These are phyloP conservation scores for Chamaea fasciata DNA, from an alignment of 2,113 vertebrate species.

Conservation along the genomic window DNA sequence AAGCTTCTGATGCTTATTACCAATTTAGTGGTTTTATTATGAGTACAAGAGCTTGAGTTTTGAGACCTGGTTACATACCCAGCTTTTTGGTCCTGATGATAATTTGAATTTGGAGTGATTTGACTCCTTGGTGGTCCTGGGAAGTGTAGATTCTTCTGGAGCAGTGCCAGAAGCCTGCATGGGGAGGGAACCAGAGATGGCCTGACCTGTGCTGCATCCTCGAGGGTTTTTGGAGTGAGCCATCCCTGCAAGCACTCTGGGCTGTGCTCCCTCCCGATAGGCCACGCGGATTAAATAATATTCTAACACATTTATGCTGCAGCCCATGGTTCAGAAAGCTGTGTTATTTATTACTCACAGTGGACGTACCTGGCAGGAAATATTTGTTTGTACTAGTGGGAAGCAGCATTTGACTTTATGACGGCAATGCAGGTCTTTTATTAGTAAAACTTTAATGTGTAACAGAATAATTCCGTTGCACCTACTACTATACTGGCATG, in stretches of 20 bases:
- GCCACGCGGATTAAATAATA: neutral
- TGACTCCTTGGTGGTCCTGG: neutral
- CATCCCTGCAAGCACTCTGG: rapidly evolving
- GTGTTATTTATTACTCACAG: neutral
- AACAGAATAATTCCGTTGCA: slow-evolving; percentile 39
- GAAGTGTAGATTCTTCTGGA: neutral
- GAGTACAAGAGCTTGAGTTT: neutral
- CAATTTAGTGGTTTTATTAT: neutral
- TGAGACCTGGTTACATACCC: neutral
- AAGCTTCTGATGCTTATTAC: neutral
- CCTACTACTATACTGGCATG: slow-evolving; percentile 5
- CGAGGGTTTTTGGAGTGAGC: neutral
- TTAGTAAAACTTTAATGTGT: slow-evolving; percentile 35
- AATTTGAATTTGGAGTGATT: neutral
- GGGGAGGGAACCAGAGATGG: neutral
- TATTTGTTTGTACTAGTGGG: slow-evolving; percentile 5
- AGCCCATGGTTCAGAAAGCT: neutral
- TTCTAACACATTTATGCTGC: rapidly evolving
- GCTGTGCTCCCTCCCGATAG: neutral
- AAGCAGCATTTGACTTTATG: slow-evolving; percentile 54
- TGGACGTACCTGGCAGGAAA: slow-evolving; percentile 12
- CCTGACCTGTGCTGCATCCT: neutral
- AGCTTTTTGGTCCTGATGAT: neutral
- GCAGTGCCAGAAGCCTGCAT: neutral
- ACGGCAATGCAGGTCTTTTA: slow-evolving; percentile 8